Percentiles rank a stretch among this genome's conserved stretches.
Conservation (phyloP, 2,797 vertebrate species). For the Poecilia wingei region DNA sequence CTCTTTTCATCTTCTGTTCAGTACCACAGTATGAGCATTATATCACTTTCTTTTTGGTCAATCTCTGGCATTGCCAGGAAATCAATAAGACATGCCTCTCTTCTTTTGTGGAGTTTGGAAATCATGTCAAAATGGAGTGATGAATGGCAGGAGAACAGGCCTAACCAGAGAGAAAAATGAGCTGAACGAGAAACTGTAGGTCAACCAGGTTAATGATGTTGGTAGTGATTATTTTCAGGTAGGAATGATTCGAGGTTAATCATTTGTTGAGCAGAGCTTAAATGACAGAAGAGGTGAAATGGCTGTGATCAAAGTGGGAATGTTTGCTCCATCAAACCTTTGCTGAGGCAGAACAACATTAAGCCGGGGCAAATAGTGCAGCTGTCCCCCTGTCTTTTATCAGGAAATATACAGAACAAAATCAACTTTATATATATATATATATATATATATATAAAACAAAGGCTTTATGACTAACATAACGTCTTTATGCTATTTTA, state of each 20-base stretch:
- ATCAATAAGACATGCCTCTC: slow-evolving; percentile 79
- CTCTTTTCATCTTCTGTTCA: slow-evolving; percentile 32
- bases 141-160: slow-evolving; percentile 70
- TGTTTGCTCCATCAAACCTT: slow-evolving; percentile 50
- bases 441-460: background rate
- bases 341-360: slow-evolving; percentile 29
- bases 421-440: background rate
- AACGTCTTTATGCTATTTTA: background rate
- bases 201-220: slow-evolving; percentile 75
- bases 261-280: slow-evolving; percentile 54
- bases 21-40: slow-evolving; percentile 45
- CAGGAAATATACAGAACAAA: slow-evolving; percentile 12
- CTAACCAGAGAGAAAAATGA: slow-evolving; percentile 65
- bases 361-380: slow-evolving; percentile 28
- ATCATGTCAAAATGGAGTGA: slow-evolving; percentile 75
- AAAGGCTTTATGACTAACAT: slow-evolving; percentile 7
- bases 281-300: slow-evolving; percentile 65
- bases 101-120: slow-evolving; percentile 68
- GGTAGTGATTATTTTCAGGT: slow-evolving; percentile 75
- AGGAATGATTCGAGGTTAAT: slow-evolving; percentile 72
- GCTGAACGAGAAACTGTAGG: slow-evolving; percentile 58
- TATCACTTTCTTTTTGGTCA: slow-evolving; percentile 67
- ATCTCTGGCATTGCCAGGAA: slow-evolving; percentile 71
- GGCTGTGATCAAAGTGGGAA: slow-evolving; percentile 59
- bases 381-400: slow-evolving; percentile 18